Base-by-base conservation (phyloP, 2,113 vertebrate genomes). In the Dasyurus viverrinus region DNA sequence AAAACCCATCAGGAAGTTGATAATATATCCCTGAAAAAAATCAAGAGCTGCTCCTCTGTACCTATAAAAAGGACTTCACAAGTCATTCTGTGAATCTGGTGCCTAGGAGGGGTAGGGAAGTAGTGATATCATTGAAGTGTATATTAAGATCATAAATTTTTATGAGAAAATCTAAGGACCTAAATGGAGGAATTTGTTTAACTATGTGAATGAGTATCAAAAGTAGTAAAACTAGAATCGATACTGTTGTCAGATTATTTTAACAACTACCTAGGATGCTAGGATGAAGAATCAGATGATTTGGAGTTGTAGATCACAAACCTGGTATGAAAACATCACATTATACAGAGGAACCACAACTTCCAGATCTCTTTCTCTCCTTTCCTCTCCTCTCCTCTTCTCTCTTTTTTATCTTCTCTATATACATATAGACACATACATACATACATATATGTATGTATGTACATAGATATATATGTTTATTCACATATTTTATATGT, bases 1-100 rank as follows among this genome's bases (percentile, higher is more conserved):
- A 90, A 96, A 92, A 60, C 55, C 89, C 91, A 96, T 3, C 25
- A 57, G 89, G 47, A 94, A 54, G 2, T 90, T 76, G 30, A n/a
- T 76, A 76, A 76, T 76, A n/a, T n/a, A 36, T 76, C 48, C 93
- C 48, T 89, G 48, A n/a, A 94, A 50, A 30, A 95, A 93, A 91
- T 7, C 84, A 84, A 89, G 92, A 89, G 84, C 76, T 95, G 52
- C 30, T 24, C 14, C 5, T 19, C 2, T 27, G 52, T 30, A 57
- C 47, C 47, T 93, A 95, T n/a, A 92, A 46, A 96, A n/a, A 76
- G 60, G 36, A 14, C 14, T 3, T 14, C 36, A n/a, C 2, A 36
- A n/a, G 30, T 76, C 14, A 16, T 76, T 76, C 30, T n/a, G 60
- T n/a, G 60, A 76, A 3, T 3, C 60, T 90, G 42, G 26, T 52